Evolutionary conservation across 2,797 vertebrate species (phyloP).

Genomic region (Acridotheres tristis): DNA sequence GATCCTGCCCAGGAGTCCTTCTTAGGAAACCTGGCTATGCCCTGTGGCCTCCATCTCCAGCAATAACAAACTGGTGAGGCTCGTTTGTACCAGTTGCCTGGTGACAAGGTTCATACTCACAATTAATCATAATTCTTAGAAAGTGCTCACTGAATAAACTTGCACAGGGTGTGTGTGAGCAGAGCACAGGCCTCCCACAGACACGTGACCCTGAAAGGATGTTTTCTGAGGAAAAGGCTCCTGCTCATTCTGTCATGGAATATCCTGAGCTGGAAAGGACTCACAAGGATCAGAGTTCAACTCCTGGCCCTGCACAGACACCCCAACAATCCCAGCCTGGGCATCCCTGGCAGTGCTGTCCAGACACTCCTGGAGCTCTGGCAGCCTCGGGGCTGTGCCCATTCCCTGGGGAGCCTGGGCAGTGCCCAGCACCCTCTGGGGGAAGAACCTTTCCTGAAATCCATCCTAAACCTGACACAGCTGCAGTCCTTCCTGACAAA

Average conservation of each 20-base stretch:
- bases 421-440: neutral
- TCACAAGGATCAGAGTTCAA: fast-evolving
- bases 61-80: neutral
- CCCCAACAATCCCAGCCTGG: neutral
- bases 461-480: neutral
- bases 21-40: neutral
- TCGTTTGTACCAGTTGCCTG: neutral
- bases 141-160: neutral
- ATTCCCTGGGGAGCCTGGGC: neutral
- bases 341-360: fast-evolving
- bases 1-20: neutral
- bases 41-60: neutral
- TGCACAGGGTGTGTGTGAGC: neutral
- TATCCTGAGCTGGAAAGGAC: neutral
- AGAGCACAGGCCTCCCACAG: neutral
- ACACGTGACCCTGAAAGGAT: neutral
- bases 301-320: neutral
- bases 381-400: fast-evolving
- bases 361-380: neutral
- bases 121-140: neutral
- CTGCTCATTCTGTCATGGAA: neutral
- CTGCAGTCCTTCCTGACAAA: neutral
- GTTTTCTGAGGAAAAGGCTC: neutral
- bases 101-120: neutral
- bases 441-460: neutral